Evolutionary conservation across 2,113 vertebrate genomes (phyloP).

Genomic region (Dunckerocampus dactyliophorus): DNA sequence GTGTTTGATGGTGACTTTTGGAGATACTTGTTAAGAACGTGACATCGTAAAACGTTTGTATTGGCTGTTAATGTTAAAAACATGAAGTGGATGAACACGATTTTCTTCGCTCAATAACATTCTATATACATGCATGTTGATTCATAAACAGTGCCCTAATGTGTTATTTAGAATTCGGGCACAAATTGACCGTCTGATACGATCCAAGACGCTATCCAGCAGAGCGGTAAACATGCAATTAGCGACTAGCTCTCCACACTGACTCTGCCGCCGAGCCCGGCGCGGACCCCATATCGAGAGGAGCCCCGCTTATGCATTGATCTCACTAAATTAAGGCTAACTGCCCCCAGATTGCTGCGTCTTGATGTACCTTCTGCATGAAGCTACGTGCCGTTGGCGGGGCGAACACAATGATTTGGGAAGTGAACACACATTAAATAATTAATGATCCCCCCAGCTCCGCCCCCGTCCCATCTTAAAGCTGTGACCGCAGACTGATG

Average conservation of each 20-base stretch:
- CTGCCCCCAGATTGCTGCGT: slow-evolving; percentile 58
- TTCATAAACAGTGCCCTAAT: slow-evolving; percentile 33
- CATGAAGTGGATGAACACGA: neutral
- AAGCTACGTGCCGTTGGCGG: slow-evolving; percentile 47
- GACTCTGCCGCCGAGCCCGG: slow-evolving; percentile 57
- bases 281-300: slow-evolving; percentile 68
- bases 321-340: slow-evolving; percentile 70
- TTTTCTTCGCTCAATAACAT: neutral
- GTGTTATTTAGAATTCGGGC: slow-evolving; percentile 39
- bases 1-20: no score
- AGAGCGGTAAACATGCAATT: slow-evolving; percentile 68
- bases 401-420: slow-evolving; percentile 57
- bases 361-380: slow-evolving; percentile 71
- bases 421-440: slow-evolving; percentile 58
- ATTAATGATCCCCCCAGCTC: slow-evolving; percentile 58
- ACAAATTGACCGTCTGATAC: slow-evolving; percentile 34
- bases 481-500: slow-evolving; percentile 60
- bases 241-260: slow-evolving; percentile 57
- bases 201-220: slow-evolving; percentile 66
- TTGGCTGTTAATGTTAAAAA: no score
- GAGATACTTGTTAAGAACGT: no score
- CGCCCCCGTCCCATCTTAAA: slow-evolving; percentile 42
- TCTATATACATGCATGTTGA: slow-evolving; percentile 25
- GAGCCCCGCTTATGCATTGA: slow-evolving; percentile 66
- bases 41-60: no score